Percentiles rank a stretch among this genome's conserved stretches.
Evolutionary conservation across 2,888 invertebrate genomes (phyloP).

Genomic region (Antheraea yamamai): DNA sequence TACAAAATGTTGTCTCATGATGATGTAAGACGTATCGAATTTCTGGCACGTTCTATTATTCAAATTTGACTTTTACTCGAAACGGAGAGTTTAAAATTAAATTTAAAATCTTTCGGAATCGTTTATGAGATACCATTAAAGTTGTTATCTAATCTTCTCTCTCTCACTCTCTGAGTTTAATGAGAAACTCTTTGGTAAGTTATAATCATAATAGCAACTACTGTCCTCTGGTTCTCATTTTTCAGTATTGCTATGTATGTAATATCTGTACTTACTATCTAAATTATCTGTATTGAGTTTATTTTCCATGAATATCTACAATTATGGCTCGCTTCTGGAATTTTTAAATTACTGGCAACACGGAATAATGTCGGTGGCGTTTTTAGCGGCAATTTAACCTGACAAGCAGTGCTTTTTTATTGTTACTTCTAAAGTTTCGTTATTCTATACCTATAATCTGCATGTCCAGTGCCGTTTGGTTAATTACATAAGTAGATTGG

Average conservation of each 20-base stretch:
- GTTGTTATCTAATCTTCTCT: background rate
- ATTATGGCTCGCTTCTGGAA: no score
- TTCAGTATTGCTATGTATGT: background rate
- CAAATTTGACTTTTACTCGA: conserved; percentile 1
- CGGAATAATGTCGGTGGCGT: no score
- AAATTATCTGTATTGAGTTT: background rate
- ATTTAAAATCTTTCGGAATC: background rate
- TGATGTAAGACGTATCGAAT: conserved; percentile 4
- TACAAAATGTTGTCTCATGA: conserved; percentile 6
- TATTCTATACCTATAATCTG: no score
- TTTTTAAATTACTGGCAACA: no score
- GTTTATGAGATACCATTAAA: background rate
- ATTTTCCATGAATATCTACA: background rate
- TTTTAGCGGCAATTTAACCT: no score
- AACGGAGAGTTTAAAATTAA: background rate
- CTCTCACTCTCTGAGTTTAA: background rate
- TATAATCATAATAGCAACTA: background rate
- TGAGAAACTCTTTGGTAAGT: background rate
- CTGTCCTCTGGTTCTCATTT: background rate
- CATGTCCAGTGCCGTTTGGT: no score
- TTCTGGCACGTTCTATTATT: conserved; percentile 1
- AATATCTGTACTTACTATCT: background rate
- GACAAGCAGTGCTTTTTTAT: no score
- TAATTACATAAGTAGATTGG: no score
- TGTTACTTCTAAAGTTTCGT: no score